phyloP scores from a whole-genome alignment of 1,140 invertebrate species.

The Limonius californicus region DNA sequence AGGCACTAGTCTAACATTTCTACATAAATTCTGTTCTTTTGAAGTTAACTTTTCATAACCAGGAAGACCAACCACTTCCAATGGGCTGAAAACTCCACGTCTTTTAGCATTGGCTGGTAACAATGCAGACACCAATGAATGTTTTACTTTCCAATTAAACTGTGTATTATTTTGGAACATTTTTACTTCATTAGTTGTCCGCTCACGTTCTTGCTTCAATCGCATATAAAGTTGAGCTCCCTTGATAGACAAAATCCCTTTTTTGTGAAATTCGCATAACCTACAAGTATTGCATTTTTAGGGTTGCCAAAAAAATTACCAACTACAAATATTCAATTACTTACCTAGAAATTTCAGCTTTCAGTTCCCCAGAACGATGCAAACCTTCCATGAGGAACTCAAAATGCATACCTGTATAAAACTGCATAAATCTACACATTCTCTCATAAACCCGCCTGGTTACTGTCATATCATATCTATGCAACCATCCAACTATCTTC shows the following conservation, averaged over 20 bases:
- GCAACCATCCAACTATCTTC: conserved; percentile 58
- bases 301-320: not conserved
- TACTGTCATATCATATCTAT: conserved; percentile 63
- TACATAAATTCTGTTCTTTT: conserved; percentile 74
- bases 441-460: conserved; percentile 59
- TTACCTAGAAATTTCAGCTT: conserved; percentile 56
- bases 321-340: not conserved
- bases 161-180: conserved; percentile 33
- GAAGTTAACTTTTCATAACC: conserved; percentile 71
- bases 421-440: conserved; percentile 67
- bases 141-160: conserved; percentile 41
- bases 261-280: conserved; percentile 64
- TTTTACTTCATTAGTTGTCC: conserved; percentile 53
- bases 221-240: conserved; percentile 65
- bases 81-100: conserved; percentile 53
- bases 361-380: conserved; percentile 64
- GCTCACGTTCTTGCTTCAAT: conserved; percentile 58
- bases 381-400: conserved; percentile 75
- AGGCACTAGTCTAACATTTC: conserved; percentile 68
- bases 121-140: conserved; percentile 30
- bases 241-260: conserved; percentile 65
- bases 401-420: conserved; percentile 69
- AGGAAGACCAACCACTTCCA: conserved; percentile 74
- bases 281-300: conserved; percentile 32
- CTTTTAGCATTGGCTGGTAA: conserved; percentile 31